Evolutionary conservation across 1,140 invertebrate species (phyloP), one percentile per base, ranked within the genome.

Genomic region (Trypoxylus dichotomus): DNA sequence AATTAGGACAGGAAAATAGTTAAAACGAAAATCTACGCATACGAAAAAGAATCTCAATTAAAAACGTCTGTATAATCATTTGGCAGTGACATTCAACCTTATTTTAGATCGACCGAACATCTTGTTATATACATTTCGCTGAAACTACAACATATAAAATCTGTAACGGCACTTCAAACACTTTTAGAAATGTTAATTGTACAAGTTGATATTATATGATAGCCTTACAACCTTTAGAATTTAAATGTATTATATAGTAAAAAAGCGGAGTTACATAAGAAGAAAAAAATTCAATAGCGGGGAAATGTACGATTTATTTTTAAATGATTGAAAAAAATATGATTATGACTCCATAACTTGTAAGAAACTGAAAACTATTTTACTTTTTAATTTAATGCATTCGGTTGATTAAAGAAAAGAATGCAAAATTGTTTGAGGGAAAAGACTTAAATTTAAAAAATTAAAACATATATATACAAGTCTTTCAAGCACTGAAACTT

Each of bases 61-160:
- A 11, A 24, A 63, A 63, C 19, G 25, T 11, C 60, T 11, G 60
- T 11, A 27, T 24, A 63, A 63, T 19, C n/a, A 21, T 27, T 63
- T 63, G 60, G 60, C 60, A 63, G 60, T 63, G 60, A 63, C 60
- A 63, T 63, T 63, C 60, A 63, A 63, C 5, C 60, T 63, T 63
- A 63, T 63, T 63, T 63, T 63, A 63, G 19, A 27, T 6, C 21
- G 24, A 11, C 60, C 8, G 19, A 19, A 63, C 47, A 8, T 58
- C 32, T 58, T 58, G 15, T 58, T 58, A 58, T 58, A 21, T 13
- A 13, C 47, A n/a, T 21, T 58, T 58, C 21, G 15, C 47, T 58
- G 7, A 58, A 58, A 58, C 13, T 58, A 8, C 13, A 21, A n/a
- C 47, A 58, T 19, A 19, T 21, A 19, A 58, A 21, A 13, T 19